These are phyloP conservation scores for Dendroctonus valens DNA, from an alignment of 1,140 invertebrate genomes.

Conservation along the genomic window DNA sequence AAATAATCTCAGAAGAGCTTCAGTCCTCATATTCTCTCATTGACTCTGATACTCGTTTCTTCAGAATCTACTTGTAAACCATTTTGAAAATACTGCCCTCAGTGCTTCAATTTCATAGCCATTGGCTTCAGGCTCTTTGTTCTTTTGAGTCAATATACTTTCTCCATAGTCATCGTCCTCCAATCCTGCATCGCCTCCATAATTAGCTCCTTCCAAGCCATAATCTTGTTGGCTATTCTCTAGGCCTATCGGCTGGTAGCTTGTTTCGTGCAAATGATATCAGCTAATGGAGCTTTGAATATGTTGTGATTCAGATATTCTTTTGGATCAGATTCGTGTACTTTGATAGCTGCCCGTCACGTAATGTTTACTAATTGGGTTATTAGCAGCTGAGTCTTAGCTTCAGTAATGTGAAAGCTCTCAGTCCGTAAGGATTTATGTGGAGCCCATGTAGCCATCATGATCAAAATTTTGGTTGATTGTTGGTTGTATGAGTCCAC, in stretches of 20 bases:
- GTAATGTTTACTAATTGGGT: conserved; percentile 13
- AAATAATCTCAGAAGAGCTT: too few species aligned
- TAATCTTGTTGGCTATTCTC: conserved; percentile 2
- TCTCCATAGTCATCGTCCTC: conserved; percentile 10
- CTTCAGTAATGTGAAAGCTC: conserved; percentile 17
- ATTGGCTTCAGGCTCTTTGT: neutral
- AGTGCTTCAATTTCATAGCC: conserved; percentile 11
- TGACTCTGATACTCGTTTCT: too few species aligned
- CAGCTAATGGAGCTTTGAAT: conserved; percentile 19
- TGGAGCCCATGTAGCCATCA: conserved; percentile 17
- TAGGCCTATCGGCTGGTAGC: neutral
- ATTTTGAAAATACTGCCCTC: conserved; percentile 22
- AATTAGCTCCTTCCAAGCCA: conserved; percentile 1
- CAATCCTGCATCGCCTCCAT: conserved; percentile 2
- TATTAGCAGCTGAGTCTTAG: conserved; percentile 16
- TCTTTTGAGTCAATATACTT: neutral
- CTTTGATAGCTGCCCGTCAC: conserved; percentile 31
- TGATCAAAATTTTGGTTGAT: conserved; percentile 7
- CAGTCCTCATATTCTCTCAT: too few species aligned
- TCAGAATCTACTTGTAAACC: too few species aligned
- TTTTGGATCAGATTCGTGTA: conserved; percentile 28
- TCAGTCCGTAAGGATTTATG: conserved; percentile 27
- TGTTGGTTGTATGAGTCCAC: neutral
- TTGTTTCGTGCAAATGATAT: conserved; percentile 18
- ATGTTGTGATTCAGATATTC: conserved; percentile 15